Evolutionary conservation across 2,888 invertebrate species (phyloP).

Genomic region (Brachypterus glaber): DNA sequence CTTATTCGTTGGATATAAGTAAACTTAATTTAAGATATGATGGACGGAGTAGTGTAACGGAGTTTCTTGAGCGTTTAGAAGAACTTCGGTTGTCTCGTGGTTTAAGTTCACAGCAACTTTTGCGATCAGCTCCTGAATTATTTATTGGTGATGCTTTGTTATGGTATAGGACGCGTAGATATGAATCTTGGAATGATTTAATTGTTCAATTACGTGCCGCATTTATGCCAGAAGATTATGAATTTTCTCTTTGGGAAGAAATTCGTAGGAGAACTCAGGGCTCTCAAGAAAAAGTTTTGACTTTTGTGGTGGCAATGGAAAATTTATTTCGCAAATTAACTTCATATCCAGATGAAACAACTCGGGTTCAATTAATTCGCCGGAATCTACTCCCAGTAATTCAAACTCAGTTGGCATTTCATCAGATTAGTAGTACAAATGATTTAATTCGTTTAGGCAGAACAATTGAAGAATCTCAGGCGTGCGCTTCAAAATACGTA

Average conservation of each 20-base stretch:
- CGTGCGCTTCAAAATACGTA: too few species aligned
- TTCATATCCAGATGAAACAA: too few species aligned
- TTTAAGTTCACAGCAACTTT: not conserved
- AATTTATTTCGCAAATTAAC: too few species aligned
- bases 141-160: slow-evolving; percentile 8
- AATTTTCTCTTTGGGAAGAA: slow-evolving; percentile 7
- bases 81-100: slow-evolving; percentile 3
- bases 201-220: slow-evolving; percentile 1
- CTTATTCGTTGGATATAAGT: too few species aligned
- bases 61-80: slow-evolving; percentile 5
- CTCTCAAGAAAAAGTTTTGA: not conserved
- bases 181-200: slow-evolving; percentile 8
- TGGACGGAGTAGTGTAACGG: too few species aligned
- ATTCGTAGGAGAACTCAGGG: slow-evolving; percentile 8
- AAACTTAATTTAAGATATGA: too few species aligned
- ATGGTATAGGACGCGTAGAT: slow-evolving; percentile 9
- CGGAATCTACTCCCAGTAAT: slow-evolving; percentile 10
- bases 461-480: too few species aligned
- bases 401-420: slow-evolving; percentile 2
- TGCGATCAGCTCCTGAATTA: slow-evolving; percentile 8
- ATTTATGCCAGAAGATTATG: slow-evolving; percentile 10
- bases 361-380: slow-evolving; percentile 7
- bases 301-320: too few species aligned
- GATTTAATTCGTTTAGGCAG: too few species aligned
- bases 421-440: too few species aligned